Base-by-base conservation (phyloP, 1,140 invertebrate species). In the Schlechtendalia chinensis region DNA sequence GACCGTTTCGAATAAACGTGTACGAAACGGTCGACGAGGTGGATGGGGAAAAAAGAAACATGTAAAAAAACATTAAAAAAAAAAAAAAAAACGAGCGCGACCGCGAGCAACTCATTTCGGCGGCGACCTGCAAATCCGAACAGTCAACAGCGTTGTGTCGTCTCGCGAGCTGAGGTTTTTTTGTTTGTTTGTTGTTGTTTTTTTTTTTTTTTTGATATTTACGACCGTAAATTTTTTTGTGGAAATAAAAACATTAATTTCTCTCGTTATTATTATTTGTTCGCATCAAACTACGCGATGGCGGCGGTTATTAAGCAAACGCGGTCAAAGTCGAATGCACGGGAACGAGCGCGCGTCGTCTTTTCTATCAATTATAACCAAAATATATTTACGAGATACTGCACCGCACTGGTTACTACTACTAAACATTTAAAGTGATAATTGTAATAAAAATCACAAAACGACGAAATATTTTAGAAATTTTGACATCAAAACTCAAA, bases 141-240 rank as follows among this genome's bases (percentile, higher is more conserved):
- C 10, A 1, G 32, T 10, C 10, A 12, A 39, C 32, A 39, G 12
- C 17, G 3, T 45, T n/a, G 32, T 65, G 39, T 65, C 32, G 63
- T 65, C 29, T 39, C 11, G 63, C 32, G 4, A 45, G 63, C 63
- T 39, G 39, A 65, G 19, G 19, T 63, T n/a, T n/a, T n/a, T n/a
- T n/a, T n/a, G n/a, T n/a, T n/a, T n/a, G 32, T 39, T 39, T 39
- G 32, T 39, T 3, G 3, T 3, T 8, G 32, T 39, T 3, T 39
- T 3, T 39, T 39, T 39, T 39, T 39, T 39, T 39, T 39, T 39
- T 39, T 65, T 65, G 10, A 32, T 65, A 45, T 65, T 65, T 65
- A 65, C 29, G 32, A 65, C 32, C 32, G n/a, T 65, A 65, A 65
- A 10, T 65, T 39, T 45, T 39, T 45, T 45, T 65, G 63, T n/a